phyloP scores from a whole-genome alignment of 2,113 vertebrate species.

The Gulo gulo region DNA sequence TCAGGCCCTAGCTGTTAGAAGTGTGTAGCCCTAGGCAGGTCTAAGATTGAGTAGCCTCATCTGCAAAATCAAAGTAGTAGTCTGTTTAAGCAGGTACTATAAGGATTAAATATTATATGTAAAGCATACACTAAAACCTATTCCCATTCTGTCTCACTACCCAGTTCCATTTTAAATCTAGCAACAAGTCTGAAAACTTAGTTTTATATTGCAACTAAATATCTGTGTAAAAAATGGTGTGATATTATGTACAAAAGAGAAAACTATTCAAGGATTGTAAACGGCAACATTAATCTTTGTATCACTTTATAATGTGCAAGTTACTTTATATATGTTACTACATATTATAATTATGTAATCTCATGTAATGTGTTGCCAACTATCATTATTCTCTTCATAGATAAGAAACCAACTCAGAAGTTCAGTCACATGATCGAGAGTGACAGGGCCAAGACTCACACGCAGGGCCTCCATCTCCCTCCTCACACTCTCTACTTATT shows the following conservation, averaged over 20 bases:
- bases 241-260: not conserved
- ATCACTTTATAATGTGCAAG: not conserved
- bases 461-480: not conserved
- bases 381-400: not conserved
- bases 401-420: not conserved
- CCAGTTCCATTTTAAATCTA: slow-evolving; percentile 24
- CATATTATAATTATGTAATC: not conserved
- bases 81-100: not conserved
- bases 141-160: not conserved
- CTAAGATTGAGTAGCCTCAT: slow-evolving; percentile 8
- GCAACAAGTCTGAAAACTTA: slow-evolving; percentile 1
- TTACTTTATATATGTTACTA: not conserved
- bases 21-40: not conserved
- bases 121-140: not conserved
- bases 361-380: not conserved
- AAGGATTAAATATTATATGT: not conserved
- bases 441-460: not conserved
- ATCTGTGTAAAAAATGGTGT: not conserved
- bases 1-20: not conserved
- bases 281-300: slow-evolving; percentile 22
- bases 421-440: not conserved
- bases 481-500: not conserved
- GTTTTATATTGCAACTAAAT: not conserved
- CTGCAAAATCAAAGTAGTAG: not conserved
- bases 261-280: not conserved